These are phyloP conservation scores for Pelobates fuscus DNA, from an alignment of 2,113 vertebrate genomes.

Conservation along the genomic window DNA sequence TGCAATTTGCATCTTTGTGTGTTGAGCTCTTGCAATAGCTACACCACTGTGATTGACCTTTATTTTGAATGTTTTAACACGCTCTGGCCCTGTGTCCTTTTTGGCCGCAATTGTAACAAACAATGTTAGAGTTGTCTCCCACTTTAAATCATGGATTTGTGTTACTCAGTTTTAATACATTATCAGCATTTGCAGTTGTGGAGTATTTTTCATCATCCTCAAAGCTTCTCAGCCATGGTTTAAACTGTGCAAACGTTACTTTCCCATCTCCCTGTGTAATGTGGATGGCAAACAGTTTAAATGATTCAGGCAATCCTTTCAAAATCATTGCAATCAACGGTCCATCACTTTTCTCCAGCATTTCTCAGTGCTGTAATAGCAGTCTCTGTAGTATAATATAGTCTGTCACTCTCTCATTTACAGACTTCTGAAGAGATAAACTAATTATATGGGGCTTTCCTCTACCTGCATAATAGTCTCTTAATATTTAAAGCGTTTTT, in stretches of 20 bases:
- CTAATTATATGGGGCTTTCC: neutral
- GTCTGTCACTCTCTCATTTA: neutral
- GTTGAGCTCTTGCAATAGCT: neutral
- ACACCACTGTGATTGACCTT: neutral
- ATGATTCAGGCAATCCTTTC: neutral
- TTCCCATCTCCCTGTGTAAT: neutral
- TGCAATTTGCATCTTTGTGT: conserved; percentile 1
- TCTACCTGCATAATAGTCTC: neutral
- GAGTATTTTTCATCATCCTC: neutral
- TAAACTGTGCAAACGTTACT: neutral
- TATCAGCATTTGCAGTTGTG: neutral
- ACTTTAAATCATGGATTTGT: neutral
- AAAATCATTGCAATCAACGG: neutral
- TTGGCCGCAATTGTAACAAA: neutral
- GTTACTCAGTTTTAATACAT: neutral
- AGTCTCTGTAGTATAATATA: neutral
- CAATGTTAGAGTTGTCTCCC: no score
- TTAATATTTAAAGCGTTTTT: neutral
- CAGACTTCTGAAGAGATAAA: neutral
- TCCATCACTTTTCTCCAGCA: neutral
- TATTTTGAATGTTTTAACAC: neutral
- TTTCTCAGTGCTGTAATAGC: neutral
- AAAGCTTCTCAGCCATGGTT: neutral
- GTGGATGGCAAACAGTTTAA: neutral
- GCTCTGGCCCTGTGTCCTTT: neutral